phyloP scores from a whole-genome alignment of 2,888 invertebrate genomes.

The Aspidiotus destructor region DNA sequence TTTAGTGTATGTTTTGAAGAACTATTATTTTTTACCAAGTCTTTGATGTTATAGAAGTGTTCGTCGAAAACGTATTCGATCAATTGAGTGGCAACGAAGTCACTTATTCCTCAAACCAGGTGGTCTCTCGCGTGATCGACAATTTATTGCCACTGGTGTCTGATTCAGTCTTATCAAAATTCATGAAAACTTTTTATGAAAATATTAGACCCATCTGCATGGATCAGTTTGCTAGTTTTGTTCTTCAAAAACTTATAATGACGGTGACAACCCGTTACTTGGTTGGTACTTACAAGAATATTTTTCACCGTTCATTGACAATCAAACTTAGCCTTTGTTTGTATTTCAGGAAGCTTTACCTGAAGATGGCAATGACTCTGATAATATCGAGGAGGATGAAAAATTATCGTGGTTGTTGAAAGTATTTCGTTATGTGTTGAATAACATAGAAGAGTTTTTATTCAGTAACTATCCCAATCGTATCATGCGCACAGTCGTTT shows the following conservation, averaged over 20 bases:
- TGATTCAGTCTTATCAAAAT: constrained; percentile 53
- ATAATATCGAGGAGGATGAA: neutral
- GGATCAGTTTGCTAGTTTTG: constrained; percentile 69
- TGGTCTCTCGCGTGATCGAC: constrained; percentile 68
- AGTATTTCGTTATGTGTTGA: constrained; percentile 63
- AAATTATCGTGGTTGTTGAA: constrained; percentile 52
- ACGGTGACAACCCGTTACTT: constrained; percentile 40
- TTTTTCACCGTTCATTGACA: too few species aligned
- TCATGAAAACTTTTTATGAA: constrained; percentile 52
- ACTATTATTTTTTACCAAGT: neutral
- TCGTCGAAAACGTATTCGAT: constrained; percentile 66
- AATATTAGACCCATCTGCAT: constrained; percentile 60
- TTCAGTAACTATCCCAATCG: constrained; percentile 69
- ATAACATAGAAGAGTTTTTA: constrained; percentile 75
- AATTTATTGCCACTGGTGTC: constrained; percentile 59
- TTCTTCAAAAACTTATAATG: constrained; percentile 60
- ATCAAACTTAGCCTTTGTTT: too few species aligned
- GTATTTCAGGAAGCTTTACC: too few species aligned
- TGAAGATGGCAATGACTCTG: too few species aligned
- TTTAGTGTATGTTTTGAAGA: neutral
- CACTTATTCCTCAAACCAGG: constrained; percentile 64
- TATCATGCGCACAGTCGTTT: constrained; percentile 49
- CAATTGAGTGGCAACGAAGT: constrained; percentile 61
- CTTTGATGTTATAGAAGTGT: constrained; percentile 46
- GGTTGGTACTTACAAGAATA: neutral